These are phyloP conservation scores for Syrista parreyssii DNA, from an alignment of 2,888 invertebrate genomes.

Conservation along the genomic window DNA sequence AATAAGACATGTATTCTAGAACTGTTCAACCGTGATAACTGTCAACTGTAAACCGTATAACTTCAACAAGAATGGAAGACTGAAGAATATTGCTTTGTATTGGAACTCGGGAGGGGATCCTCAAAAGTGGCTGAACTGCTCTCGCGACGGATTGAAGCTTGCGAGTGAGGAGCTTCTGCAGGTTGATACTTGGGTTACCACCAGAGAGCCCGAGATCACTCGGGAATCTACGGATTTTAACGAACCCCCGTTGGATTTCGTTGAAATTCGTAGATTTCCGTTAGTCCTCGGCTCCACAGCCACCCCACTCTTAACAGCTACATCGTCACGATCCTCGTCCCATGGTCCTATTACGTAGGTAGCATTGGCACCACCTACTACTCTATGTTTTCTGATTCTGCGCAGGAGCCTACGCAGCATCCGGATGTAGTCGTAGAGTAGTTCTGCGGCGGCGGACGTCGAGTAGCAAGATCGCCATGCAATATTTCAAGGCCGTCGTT, in stretches of 20 bases:
- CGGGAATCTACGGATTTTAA: neutral
- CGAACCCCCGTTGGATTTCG: neutral
- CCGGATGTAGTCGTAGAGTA: neutral
- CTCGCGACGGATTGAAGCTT: slow-evolving; percentile 1
- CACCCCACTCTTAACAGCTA: neutral
- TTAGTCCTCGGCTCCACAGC: neutral
- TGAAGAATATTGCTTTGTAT: neutral
- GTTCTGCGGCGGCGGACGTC: neutral
- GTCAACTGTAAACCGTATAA: neutral
- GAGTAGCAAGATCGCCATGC: neutral
- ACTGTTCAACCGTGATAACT: neutral
- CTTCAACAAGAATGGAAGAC: neutral
- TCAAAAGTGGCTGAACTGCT: neutral
- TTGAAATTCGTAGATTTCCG: neutral
- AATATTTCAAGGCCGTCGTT: neutral
- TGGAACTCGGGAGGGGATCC: neutral
- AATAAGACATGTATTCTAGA: neutral
- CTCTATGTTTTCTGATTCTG: neutral
- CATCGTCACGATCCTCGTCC: neutral
- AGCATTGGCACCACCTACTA: neutral
- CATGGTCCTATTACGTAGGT: neutral
- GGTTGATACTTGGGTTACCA: neutral
- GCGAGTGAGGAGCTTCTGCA: neutral
- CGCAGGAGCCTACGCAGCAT: neutral
- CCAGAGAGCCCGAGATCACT: neutral